Percentiles rank a stretch among this genome's conserved stretches.
Evolutionary conservation across 2,113 vertebrate species (phyloP).

Genomic region (Austrofundulus limnaeus): DNA sequence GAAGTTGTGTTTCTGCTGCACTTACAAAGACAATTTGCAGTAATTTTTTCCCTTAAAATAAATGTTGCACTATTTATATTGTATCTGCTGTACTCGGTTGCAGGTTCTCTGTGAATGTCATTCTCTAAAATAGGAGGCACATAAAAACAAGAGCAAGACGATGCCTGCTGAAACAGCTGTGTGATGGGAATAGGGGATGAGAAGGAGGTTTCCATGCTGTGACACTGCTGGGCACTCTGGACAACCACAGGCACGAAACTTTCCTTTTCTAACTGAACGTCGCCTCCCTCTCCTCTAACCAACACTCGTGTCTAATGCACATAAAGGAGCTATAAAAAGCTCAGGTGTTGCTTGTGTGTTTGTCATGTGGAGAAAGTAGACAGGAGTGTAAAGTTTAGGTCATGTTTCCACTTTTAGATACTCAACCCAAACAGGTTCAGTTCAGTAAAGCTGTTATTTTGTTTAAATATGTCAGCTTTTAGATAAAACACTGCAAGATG

Average conservation of each 20-base stretch:
- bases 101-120: constrained; percentile 23
- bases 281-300: neutral
- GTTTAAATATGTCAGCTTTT: neutral
- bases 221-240: constrained; percentile 7
- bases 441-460: neutral
- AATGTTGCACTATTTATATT: neutral
- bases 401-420: constrained; percentile 2
- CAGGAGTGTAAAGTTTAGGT: neutral
- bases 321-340: constrained; percentile 30
- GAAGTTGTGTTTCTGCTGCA: no score
- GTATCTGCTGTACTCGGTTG: neutral
- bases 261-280: constrained; percentile 9
- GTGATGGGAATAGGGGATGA: constrained; percentile 24
- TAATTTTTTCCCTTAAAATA: no score
- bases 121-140: constrained; percentile 30
- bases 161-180: constrained; percentile 32
- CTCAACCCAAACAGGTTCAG: neutral
- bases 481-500: neutral
- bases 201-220: constrained; percentile 25
- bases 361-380: constrained; percentile 25
- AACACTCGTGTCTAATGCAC: constrained; percentile 3
- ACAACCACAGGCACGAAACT: constrained; percentile 32
- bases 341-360: neutral
- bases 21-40: no score
- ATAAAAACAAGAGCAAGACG: constrained; percentile 11